These are phyloP conservation scores for Sterrhoptilus dennistouni DNA, from an alignment of 2,113 vertebrate species.

Conservation along the genomic window DNA sequence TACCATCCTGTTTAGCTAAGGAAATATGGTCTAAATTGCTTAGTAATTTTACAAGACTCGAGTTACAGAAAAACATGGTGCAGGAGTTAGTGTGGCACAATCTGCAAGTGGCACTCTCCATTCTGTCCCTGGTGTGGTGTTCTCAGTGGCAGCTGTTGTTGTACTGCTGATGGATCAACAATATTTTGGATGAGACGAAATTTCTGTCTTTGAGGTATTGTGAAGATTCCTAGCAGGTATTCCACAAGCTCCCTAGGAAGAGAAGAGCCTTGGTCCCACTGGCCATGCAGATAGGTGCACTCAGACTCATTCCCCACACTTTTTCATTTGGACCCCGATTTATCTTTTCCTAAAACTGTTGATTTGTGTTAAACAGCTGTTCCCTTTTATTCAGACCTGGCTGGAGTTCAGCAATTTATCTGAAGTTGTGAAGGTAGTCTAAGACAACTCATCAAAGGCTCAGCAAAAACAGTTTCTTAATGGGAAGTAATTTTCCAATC, in stretches of 20 bases:
- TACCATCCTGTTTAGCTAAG: neutral
- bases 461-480: slow-evolving; percentile 22
- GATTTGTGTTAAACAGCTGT: slow-evolving; percentile 2
- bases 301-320: neutral
- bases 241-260: neutral
- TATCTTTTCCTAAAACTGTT: neutral
- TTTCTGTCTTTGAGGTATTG: neutral
- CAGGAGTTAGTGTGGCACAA: neutral
- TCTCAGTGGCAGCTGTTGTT: neutral
- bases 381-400: slow-evolving; percentile 7
- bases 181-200: neutral
- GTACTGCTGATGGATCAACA: neutral
- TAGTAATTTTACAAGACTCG: neutral
- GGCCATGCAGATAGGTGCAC: too few relatives aligned
- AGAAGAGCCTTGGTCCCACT: neutral
- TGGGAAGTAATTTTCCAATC: slow-evolving; percentile 52
- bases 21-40: neutral
- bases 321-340: neutral
- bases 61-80: neutral
- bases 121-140: neutral
- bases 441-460: slow-evolving; percentile 16
- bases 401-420: neutral
- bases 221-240: neutral
- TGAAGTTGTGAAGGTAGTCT: neutral
- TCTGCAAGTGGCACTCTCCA: neutral